These are phyloP conservation scores for Lophochroa leadbeateri DNA, from an alignment of 2,113 vertebrate species.

Conservation along the genomic window DNA sequence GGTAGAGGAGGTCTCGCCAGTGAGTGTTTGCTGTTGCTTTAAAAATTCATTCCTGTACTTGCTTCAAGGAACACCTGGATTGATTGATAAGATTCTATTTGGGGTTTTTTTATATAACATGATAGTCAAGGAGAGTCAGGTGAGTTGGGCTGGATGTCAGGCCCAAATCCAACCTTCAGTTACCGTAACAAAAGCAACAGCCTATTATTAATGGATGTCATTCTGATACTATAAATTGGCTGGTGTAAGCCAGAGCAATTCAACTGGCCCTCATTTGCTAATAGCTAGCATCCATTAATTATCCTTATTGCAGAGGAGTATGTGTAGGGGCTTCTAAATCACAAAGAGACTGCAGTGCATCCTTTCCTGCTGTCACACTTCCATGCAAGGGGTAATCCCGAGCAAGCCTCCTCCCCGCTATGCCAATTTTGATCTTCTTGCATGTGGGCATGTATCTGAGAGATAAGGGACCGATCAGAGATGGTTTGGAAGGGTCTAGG, in stretches of 20 bases:
- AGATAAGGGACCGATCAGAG: background rate
- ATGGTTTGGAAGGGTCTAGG: background rate
- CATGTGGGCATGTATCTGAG: background rate
- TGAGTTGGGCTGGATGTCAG: background rate
- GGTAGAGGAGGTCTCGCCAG: background rate
- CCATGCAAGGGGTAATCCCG: background rate
- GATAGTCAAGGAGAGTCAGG: background rate
- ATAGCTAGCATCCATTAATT: background rate
- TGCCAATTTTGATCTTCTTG: background rate
- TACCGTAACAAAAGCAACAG: background rate
- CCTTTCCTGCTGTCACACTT: background rate
- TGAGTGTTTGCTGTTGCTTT: background rate
- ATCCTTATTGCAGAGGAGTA: background rate
- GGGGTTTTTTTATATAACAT: background rate
- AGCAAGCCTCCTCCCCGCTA: background rate
- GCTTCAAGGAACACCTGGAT: background rate
- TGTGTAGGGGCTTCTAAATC: background rate
- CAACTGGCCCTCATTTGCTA: background rate
- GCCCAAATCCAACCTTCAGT: background rate
- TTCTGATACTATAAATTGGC: background rate
- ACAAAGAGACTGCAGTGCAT: background rate
- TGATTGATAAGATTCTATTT: background rate
- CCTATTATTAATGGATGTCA: background rate
- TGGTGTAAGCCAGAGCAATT: background rate
- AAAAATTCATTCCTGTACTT: background rate